phyloP scores from a whole-genome alignment of 2,797 vertebrate genomes.

The Bryconaethiops microstoma region DNA sequence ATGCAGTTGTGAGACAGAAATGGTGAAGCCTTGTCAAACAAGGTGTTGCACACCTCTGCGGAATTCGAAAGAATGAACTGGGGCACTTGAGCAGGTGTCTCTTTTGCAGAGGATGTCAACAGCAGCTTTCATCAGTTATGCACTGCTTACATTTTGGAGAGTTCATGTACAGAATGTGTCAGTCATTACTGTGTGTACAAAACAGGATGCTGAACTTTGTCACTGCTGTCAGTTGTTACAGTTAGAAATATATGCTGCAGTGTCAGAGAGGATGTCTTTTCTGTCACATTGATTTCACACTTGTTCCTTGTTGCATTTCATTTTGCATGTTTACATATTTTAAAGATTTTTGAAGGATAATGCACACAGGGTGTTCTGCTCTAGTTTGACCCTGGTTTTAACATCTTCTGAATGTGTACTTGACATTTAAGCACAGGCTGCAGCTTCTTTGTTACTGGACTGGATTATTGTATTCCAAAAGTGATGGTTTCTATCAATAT shows the following conservation, averaged over 20 bases:
- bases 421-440: background rate
- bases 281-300: background rate
- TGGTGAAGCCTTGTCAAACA: constrained; percentile 72
- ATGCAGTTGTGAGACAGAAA: constrained; percentile 67
- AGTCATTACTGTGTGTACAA: constrained; percentile 18
- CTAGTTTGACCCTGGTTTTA: background rate
- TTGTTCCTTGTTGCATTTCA: background rate
- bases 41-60: constrained; percentile 39
- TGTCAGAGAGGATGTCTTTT: background rate
- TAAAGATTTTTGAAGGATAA: background rate
- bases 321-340: background rate
- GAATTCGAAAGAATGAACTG: constrained; percentile 16
- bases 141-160: constrained; percentile 35
- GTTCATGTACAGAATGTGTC: constrained; percentile 8
- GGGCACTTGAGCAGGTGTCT: constrained; percentile 31
- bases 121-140: constrained; percentile 29
- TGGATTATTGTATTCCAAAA: background rate
- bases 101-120: constrained; percentile 37
- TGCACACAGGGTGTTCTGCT: background rate
- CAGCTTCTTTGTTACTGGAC: background rate
- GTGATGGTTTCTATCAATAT: constrained; percentile 4
- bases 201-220: constrained; percentile 12
- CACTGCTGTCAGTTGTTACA: background rate
- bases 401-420: background rate
- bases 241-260: background rate